Percentiles rank a stretch among this genome's conserved stretches.
Evolutionary conservation across 2,797 vertebrate genomes (phyloP).

Genomic region (Diceros bicornis): DNA sequence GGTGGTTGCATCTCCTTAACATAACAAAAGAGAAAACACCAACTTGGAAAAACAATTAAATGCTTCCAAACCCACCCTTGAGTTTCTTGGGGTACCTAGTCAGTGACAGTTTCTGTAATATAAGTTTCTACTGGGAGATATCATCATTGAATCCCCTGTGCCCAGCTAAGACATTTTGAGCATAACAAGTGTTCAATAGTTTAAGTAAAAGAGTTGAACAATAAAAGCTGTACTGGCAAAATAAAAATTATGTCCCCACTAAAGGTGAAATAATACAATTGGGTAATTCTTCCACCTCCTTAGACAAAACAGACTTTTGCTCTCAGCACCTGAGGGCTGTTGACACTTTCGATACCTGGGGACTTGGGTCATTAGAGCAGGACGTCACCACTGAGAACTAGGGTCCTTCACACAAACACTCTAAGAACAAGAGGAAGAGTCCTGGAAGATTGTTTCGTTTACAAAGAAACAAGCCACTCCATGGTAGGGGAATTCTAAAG

Average conservation of each 20-base stretch:
- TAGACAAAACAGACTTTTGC: neutral
- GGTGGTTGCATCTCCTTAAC: too few relatives aligned
- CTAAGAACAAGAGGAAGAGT: accelerated
- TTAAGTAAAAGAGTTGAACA: neutral
- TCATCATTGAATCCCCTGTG: neutral
- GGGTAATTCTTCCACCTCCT: neutral
- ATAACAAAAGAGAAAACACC: too few relatives aligned
- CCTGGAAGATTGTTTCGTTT: neutral
- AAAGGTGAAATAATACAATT: neutral
- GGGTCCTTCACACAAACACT: neutral
- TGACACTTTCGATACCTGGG: neutral
- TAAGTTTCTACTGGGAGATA: neutral
- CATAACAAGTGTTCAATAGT: neutral
- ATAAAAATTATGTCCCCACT: neutral
- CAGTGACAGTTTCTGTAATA: too few relatives aligned
- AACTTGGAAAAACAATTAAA: too few relatives aligned
- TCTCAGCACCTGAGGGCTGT: neutral
- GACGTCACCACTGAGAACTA: neutral
- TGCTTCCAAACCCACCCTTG: too few relatives aligned
- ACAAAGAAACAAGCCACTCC: neutral
- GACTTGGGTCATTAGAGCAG: neutral
- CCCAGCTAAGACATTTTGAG: neutral
- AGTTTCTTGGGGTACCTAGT: too few relatives aligned
- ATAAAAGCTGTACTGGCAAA: neutral
- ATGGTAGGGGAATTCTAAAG: too few relatives aligned